A percentile compares a stretch with the other conserved stretches of the same genome.
These are phyloP conservation scores for Dipodomys merriami DNA, from an alignment of 2,113 vertebrate species.

Conservation along the genomic window DNA sequence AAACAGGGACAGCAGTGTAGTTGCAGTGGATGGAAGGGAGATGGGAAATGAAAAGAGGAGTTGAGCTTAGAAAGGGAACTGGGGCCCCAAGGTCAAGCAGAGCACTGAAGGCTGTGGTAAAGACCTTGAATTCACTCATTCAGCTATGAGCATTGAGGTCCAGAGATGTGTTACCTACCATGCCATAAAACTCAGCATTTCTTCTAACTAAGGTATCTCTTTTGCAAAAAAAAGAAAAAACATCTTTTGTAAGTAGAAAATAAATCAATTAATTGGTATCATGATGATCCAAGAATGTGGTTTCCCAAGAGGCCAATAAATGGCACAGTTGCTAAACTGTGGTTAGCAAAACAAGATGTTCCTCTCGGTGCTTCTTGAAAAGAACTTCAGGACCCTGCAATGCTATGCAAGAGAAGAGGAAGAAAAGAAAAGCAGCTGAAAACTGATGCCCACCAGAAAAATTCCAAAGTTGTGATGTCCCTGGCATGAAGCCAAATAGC, in stretches of 20 bases:
- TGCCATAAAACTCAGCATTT: background rate
- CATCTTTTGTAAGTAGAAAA: slow-evolving; percentile 26
- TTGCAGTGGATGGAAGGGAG: background rate
- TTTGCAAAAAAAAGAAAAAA: background rate
- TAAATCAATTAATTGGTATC: slow-evolving; percentile 57
- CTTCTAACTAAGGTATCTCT: background rate
- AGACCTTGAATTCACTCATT: background rate
- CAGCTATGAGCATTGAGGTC: background rate
- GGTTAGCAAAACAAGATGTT: slow-evolving; percentile 64
- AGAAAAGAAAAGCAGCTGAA: slow-evolving; percentile 44
- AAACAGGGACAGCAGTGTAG: background rate
- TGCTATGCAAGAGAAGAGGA: background rate
- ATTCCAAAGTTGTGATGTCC: slow-evolving; percentile 38
- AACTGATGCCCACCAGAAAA: slow-evolving; percentile 47
- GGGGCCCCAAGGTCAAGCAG: accelerated
- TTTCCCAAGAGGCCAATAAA: slow-evolving; percentile 67
- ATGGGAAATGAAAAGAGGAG: background rate
- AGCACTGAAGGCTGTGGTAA: background rate
- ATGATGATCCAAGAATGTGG: slow-evolving; percentile 49
- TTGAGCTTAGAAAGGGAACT: background rate
- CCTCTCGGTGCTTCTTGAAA: slow-evolving; percentile 42
- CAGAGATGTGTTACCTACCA: background rate
- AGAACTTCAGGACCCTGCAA: slow-evolving; percentile 1
- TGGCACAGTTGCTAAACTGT: slow-evolving; percentile 61
- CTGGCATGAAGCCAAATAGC: background rate